Conservation (phyloP, 2,113 vertebrate species). For the Triplophysa siluroides region DNA sequence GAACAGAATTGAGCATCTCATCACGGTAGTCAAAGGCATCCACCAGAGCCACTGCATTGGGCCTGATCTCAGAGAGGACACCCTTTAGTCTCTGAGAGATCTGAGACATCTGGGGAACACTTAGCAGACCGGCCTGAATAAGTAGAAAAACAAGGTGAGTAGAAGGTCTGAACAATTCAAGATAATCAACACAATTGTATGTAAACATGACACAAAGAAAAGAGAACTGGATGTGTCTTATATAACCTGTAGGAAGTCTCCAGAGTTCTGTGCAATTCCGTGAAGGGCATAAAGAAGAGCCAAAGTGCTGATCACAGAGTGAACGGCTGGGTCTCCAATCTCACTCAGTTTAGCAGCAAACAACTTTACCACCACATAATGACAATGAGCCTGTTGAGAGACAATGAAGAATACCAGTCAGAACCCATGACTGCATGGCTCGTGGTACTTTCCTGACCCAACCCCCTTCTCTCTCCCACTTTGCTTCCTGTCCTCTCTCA, state of each 20-base stretch:
- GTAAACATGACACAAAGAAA: too few relatives aligned
- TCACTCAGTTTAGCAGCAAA: slow-evolving; percentile 84
- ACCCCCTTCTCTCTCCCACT: too few relatives aligned
- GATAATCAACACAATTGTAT: too few relatives aligned
- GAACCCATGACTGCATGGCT: neutral
- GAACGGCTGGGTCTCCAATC: slow-evolving; percentile 74
- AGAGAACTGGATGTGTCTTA: neutral
- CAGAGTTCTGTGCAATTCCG: slow-evolving; percentile 83
- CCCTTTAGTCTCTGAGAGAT: slow-evolving; percentile 82
- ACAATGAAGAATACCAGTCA: neutral
- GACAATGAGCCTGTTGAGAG: slow-evolving; percentile 86
- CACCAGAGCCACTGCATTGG: slow-evolving; percentile 86
- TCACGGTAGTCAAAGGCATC: slow-evolving; percentile 91
- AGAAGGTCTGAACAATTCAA: too few relatives aligned
- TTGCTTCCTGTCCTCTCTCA: too few relatives aligned
- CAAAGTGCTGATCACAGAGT: slow-evolving; percentile 79
- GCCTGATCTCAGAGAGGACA: slow-evolving; percentile 82
- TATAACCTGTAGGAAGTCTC: slow-evolving; percentile 90
- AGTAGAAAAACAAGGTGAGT: neutral
- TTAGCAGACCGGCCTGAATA: slow-evolving; percentile 83
- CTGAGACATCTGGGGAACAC: slow-evolving; percentile 78
- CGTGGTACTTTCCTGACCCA: too few relatives aligned
- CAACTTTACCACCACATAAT: slow-evolving; percentile 91
- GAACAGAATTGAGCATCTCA: slow-evolving; percentile 81
- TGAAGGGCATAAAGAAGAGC: slow-evolving; percentile 86